A percentile compares a stretch with the other conserved stretches of the same genome.
These are phyloP conservation scores for Clunio marinus DNA, from an alignment of 2,888 invertebrate species.

Conservation along the genomic window DNA sequence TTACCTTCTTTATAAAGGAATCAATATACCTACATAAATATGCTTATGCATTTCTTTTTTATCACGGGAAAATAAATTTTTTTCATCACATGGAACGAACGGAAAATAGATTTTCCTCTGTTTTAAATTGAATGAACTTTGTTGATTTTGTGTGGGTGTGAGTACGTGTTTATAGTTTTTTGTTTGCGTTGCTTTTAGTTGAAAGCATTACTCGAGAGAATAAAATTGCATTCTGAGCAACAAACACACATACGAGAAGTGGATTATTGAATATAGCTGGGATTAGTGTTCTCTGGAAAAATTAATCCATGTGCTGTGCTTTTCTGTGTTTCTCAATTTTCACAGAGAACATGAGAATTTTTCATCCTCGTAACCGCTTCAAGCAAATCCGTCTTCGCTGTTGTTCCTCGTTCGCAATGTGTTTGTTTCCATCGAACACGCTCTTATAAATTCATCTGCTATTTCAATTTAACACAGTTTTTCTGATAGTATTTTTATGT, in stretches of 20 bases:
- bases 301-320: background rate
- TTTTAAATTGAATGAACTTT: conserved; percentile 26
- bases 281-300: background rate
- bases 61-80: conserved; percentile 37
- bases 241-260: background rate
- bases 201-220: background rate
- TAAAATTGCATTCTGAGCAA: background rate
- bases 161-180: background rate
- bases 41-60: background rate
- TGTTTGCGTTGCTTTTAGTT: background rate
- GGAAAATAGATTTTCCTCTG: conserved; percentile 37
- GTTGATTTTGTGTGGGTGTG: background rate
- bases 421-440: background rate
- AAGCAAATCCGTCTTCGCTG: background rate
- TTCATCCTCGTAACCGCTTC: background rate
- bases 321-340: background rate
- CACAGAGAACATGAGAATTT: background rate
- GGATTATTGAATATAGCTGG: background rate
- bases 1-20: conserved; percentile 5
- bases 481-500: no score
- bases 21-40: no score
- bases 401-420: background rate
- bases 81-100: conserved; percentile 36
- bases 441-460: no score
- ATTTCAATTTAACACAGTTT: no score